These are phyloP conservation scores for Tachysurus fulvidraco DNA, from an alignment of 2,113 vertebrate species.

Conservation along the genomic window DNA sequence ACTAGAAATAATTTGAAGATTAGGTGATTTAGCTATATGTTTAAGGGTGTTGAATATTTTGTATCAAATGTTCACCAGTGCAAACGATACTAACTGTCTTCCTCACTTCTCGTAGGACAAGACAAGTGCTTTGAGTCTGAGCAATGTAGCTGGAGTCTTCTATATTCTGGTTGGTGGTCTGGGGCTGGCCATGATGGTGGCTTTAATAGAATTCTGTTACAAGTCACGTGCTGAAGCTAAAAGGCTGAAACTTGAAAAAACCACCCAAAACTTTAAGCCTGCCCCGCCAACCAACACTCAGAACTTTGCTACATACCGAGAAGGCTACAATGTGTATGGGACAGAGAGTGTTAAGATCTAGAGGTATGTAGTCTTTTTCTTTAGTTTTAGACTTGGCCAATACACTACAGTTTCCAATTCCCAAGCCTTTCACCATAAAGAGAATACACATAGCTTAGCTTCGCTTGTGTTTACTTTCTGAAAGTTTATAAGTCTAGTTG, in stretches of 20 bases:
- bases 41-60: conserved; percentile 55
- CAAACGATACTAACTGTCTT: conserved; percentile 74
- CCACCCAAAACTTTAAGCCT: conserved; percentile 98
- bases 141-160: conserved; percentile 99
- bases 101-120: conserved; percentile 98
- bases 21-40: conserved; percentile 29
- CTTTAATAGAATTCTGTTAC: conserved; percentile 99
- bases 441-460: background rate
- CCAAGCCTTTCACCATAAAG: background rate
- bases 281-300: conserved; percentile 95
- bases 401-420: background rate
- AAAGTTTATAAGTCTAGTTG: background rate
- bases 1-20: conserved; percentile 39
- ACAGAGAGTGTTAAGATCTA: conserved; percentile 99
- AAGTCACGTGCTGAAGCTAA: conserved; percentile 98
- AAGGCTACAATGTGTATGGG: conserved; percentile 99
- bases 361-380: conserved; percentile 76
- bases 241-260: conserved; percentile 99
- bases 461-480: conserved; percentile 30
- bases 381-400: background rate
- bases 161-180: conserved; percentile 99
- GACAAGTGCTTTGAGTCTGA: conserved; percentile 99
- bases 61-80: conserved; percentile 63
- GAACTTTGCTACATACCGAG: conserved; percentile 99
- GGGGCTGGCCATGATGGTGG: conserved; percentile 99